Evolutionary conservation across 1,140 invertebrate genomes (phyloP).

Genomic region (Drosophila sturtevanti): DNA sequence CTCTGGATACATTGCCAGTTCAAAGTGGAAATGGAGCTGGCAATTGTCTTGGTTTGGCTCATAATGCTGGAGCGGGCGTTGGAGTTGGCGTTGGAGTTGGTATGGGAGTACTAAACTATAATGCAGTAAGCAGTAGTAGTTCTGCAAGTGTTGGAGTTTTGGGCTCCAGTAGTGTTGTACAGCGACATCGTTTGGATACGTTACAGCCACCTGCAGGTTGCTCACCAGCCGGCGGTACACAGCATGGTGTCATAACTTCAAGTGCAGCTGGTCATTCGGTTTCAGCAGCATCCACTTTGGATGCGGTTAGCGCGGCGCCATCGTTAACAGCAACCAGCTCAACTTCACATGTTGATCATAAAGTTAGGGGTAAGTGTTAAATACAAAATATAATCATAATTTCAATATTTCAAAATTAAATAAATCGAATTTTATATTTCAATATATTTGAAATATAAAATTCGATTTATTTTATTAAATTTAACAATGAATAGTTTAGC

Average conservation of each 20-base stretch:
- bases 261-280: constrained; percentile 60
- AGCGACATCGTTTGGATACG: constrained; percentile 72
- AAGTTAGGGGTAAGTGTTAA: constrained; percentile 66
- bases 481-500: too few relatives aligned
- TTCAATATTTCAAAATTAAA: too few relatives aligned
- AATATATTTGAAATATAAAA: too few relatives aligned
- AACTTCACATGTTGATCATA: constrained; percentile 65
- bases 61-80: constrained; percentile 58
- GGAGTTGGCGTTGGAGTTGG: constrained; percentile 46
- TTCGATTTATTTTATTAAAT: too few relatives aligned
- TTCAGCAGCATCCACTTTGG: constrained; percentile 37
- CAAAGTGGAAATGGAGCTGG: constrained; percentile 63
- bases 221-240: constrained; percentile 69
- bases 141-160: constrained; percentile 58
- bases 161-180: constrained; percentile 51
- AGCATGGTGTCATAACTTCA: constrained; percentile 77
- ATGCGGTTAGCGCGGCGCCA: constrained; percentile 55
- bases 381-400: not conserved
- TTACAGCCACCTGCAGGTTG: constrained; percentile 71
- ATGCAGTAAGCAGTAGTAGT: constrained; percentile 72
- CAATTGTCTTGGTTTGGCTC: constrained; percentile 70
- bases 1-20: constrained; percentile 74
- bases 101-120: constrained; percentile 70
- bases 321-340: constrained; percentile 48
- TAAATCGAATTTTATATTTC: too few relatives aligned